phyloP scores from a whole-genome alignment of 2,888 invertebrate species.

The Crepidodera aurea region DNA sequence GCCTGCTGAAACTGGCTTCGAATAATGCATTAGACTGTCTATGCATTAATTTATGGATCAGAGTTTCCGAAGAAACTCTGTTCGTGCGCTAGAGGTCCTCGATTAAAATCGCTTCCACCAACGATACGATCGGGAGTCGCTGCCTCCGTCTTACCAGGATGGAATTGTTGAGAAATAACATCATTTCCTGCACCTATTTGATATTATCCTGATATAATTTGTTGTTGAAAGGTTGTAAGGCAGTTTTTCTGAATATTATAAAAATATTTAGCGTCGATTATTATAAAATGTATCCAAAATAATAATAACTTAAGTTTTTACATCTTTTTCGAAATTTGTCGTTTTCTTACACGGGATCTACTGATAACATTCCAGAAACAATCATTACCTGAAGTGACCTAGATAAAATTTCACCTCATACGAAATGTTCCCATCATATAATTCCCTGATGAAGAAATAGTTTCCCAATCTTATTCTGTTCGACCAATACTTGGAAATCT shows the following conservation, averaged over 20 bases:
- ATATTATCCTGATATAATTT: too few relatives aligned
- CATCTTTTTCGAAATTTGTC: too few relatives aligned
- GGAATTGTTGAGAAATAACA: conserved; percentile 6
- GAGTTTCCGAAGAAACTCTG: conserved; percentile 25
- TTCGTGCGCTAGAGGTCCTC: conserved; percentile 23
- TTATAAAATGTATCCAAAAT: too few relatives aligned
- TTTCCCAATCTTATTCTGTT: background rate
- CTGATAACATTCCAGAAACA: too few relatives aligned
- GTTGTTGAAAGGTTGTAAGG: too few relatives aligned
- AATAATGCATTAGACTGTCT: conserved; percentile 35
- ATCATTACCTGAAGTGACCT: too few relatives aligned
- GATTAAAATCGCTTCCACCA: conserved; percentile 14
- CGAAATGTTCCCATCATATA: too few relatives aligned
- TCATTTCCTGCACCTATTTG: background rate
- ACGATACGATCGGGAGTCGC: conserved; percentile 1
- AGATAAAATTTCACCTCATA: too few relatives aligned
- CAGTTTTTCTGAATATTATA: too few relatives aligned
- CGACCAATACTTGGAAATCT: background rate
- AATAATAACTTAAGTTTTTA: too few relatives aligned
- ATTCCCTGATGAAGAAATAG: conserved; percentile 2
- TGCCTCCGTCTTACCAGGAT: background rate
- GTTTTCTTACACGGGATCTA: too few relatives aligned
- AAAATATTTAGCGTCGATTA: too few relatives aligned
- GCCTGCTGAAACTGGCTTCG: conserved; percentile 18
- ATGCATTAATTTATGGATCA: conserved; percentile 27